Base-by-base conservation (phyloP, 1,140 invertebrate genomes). In the Danaus plexippus region DNA sequence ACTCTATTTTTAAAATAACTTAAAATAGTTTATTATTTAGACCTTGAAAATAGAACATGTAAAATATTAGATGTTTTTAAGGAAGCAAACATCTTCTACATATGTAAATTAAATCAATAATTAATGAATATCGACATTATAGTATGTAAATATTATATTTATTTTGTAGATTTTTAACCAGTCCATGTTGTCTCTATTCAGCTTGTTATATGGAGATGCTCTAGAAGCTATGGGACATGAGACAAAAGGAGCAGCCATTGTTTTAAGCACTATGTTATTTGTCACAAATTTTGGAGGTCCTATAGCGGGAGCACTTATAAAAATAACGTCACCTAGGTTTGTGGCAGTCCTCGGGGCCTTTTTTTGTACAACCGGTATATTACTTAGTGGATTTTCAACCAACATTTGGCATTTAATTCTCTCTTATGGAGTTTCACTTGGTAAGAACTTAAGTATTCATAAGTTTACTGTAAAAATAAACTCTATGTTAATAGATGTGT, bases 101-200 rank as follows among this genome's bases (percentile, higher is more conserved):
- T 22, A 32, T 32, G 22, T 32, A 32, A 32, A 32, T 32, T 2
- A 8, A 32, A 32, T 32, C 22, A 32, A 32, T 32, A 32, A 32
- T 32, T 32, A 32, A 3, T 32, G 1, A 32, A 32, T 32, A 32
- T 32, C 22, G 22, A 32, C 22, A 32, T 32, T 32, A 32, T 32
- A 32, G 22, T 8, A 32, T 6, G 22, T 32, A 32, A 32, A 32
- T 32, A 32, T 32, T 32, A 32, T 32, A 32, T 32, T 43, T 50
- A 47, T 43, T 32, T 49, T 88, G 88, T 52, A 94, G 92, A 89
- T 92, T 65, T 91, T 92, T 51, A 91, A 93, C 71, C 90, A 92
- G 77, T 92, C 92, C 1, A 88, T 93, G 68, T 88, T 93, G 54
- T 92, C 92, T 3, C 88, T 93, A 1, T 93, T 93, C 73, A 92